Percentiles rank a stretch among this genome's conserved stretches.
These are phyloP conservation scores for Acheta domesticus DNA, from an alignment of 2,888 invertebrate genomes.

Conservation along the genomic window DNA sequence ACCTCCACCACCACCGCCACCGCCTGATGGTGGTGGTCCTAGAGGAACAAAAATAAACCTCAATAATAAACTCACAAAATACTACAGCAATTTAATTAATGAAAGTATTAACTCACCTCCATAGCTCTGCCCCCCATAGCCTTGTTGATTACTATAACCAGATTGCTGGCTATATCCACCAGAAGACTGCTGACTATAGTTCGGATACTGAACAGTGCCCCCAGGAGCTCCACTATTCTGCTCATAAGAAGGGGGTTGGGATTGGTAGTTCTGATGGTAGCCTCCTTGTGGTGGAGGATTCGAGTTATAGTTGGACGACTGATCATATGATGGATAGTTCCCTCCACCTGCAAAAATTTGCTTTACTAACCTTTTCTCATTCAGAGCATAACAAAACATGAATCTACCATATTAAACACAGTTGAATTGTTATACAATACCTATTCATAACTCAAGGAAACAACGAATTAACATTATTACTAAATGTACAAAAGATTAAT, in stretches of 20 bases:
- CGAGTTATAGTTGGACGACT: conserved; percentile 31
- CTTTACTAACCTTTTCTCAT: not conserved
- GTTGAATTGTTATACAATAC: too few species aligned
- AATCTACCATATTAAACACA: too few species aligned
- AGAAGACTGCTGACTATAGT: conserved; percentile 39
- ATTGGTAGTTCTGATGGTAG: conserved; percentile 35
- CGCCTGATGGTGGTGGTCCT: conserved; percentile 28
- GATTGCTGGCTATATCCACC: conserved; percentile 40
- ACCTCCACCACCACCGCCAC: conserved; percentile 35
- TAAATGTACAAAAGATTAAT: too few species aligned
- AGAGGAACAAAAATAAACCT: conserved; percentile 20
- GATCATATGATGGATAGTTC: conserved; percentile 36
- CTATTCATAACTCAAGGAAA: too few species aligned
- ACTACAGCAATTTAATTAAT: too few species aligned
- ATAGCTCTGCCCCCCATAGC: conserved; percentile 32
- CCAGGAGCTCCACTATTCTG: conserved; percentile 51
- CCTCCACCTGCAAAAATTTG: conserved; percentile 23
- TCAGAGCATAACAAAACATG: not conserved
- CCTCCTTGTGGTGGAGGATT: conserved; percentile 30
- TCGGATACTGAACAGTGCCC: conserved; percentile 42
- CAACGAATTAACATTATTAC: too few species aligned
- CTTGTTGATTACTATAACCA: conserved; percentile 29
- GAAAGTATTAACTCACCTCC: conserved; percentile 27
- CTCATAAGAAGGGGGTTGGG: conserved; percentile 34
- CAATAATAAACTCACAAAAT: not conserved